Conservation (phyloP, 2,113 vertebrate genomes). For the Toxostoma redivivum region DNA sequence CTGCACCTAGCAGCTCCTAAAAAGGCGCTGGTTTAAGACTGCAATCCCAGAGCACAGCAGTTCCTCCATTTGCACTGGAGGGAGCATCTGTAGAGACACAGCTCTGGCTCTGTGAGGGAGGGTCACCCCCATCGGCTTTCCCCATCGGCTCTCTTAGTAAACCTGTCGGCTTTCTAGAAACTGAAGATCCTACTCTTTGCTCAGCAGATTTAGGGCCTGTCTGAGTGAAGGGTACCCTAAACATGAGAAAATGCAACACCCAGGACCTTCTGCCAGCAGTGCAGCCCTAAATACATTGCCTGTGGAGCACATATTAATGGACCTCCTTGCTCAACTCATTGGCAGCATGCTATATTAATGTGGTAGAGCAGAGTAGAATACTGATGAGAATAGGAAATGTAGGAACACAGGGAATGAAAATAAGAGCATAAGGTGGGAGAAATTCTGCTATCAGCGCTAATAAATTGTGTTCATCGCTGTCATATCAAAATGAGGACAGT, state of each 20-base stretch:
- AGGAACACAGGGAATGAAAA: neutral
- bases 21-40: neutral
- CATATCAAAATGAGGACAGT: neutral
- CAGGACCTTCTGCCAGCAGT: neutral
- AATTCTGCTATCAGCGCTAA: neutral
- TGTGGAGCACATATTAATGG: neutral
- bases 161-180: rapidly evolving
- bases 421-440: neutral
- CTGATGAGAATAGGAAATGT: neutral
- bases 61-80: neutral
- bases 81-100: neutral
- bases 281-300: neutral
- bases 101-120: neutral
- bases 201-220: neutral
- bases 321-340: neutral
- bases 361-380: neutral
- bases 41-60: neutral
- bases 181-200: neutral
- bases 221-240: neutral
- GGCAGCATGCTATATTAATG: neutral
- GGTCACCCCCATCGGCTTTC: neutral
- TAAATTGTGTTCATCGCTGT: neutral
- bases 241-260: neutral
- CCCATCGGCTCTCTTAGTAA: rapidly evolving
- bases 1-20: neutral